phyloP scores from a whole-genome alignment of 2,113 vertebrate genomes.

The Podilymbus podiceps region DNA sequence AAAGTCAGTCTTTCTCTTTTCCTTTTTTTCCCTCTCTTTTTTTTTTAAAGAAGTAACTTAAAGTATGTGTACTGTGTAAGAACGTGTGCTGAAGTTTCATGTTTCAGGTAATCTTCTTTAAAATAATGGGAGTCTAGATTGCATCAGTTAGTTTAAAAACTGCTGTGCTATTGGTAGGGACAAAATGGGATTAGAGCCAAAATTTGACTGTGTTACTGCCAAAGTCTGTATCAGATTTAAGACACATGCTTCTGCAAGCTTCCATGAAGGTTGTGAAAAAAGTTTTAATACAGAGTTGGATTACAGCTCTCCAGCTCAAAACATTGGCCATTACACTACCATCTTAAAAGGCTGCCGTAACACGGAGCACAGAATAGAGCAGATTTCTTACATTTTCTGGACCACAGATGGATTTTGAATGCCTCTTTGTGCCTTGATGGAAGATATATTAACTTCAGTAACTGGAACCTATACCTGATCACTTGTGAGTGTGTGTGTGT shows the following conservation, averaged over 20 bases:
- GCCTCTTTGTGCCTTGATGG: slow-evolving; percentile 24
- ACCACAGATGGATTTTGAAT: slow-evolving; percentile 48
- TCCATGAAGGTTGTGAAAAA: slow-evolving; percentile 77
- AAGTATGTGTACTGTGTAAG: slow-evolving; percentile 26
- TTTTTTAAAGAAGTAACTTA: not conserved
- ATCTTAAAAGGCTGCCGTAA: slow-evolving; percentile 59
- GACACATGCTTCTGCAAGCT: slow-evolving; percentile 86
- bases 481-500: slow-evolving; percentile 13
- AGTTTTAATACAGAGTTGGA: slow-evolving; percentile 74
- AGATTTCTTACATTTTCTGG: slow-evolving; percentile 43
- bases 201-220: slow-evolving; percentile 75
- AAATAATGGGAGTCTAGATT: slow-evolving; percentile 60
- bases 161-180: slow-evolving; percentile 75
- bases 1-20: not conserved
- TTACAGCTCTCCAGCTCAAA: slow-evolving; percentile 66
- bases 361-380: not conserved
- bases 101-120: slow-evolving; percentile 77
- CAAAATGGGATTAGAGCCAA: slow-evolving; percentile 74
- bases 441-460: slow-evolving; percentile 37
- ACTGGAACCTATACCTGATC: slow-evolving; percentile 22
- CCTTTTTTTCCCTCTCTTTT: not conserved
- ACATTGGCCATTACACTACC: slow-evolving; percentile 46
- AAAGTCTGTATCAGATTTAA: slow-evolving; percentile 94
- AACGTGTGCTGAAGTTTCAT: slow-evolving; percentile 65
- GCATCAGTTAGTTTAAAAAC: slow-evolving; percentile 69